These are phyloP conservation scores for Thalpophila matura DNA, from an alignment of 2,888 invertebrate species.

Conservation along the genomic window DNA sequence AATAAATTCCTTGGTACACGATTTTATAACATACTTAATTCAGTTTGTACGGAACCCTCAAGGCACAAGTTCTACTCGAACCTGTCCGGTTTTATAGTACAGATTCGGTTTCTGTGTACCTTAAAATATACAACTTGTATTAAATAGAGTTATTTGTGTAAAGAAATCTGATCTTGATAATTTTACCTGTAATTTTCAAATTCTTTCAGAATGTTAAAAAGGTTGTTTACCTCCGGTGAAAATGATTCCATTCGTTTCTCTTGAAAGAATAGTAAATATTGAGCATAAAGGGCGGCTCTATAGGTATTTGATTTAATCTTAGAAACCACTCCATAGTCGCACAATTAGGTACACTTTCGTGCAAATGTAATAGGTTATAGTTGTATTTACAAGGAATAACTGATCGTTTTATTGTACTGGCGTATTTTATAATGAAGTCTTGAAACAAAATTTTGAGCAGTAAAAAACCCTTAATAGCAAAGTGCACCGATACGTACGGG, in stretches of 20 bases:
- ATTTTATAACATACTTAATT: too few relatives aligned
- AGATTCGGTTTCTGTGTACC: not conserved
- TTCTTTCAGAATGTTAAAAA: constrained; percentile 40
- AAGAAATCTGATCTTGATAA: constrained; percentile 53
- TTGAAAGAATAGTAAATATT: constrained; percentile 26
- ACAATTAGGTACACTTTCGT: constrained; percentile 47
- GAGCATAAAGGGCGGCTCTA: constrained; percentile 17
- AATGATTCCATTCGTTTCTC: constrained; percentile 37
- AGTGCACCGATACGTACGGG: constrained; percentile 62
- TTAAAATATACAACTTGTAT: constrained; percentile 26
- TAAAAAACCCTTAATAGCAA: constrained; percentile 58
- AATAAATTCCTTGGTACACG: too few relatives aligned
- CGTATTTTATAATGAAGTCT: constrained; percentile 59
- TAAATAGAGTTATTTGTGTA: constrained; percentile 52
- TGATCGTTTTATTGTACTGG: constrained; percentile 52
- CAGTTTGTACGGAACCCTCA: too few relatives aligned
- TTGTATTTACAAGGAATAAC: constrained; percentile 50
- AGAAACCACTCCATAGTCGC: constrained; percentile 31
- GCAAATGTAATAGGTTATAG: constrained; percentile 53
- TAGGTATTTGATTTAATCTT: constrained; percentile 47
- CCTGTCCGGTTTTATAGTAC: not conserved
- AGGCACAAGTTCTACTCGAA: too few relatives aligned
- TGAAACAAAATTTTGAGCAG: constrained; percentile 57
- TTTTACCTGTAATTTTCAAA: constrained; percentile 49
- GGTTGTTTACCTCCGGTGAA: constrained; percentile 27